phyloP scores from a whole-genome alignment of 2,888 invertebrate genomes.

The Nemotelus pantherinus region DNA sequence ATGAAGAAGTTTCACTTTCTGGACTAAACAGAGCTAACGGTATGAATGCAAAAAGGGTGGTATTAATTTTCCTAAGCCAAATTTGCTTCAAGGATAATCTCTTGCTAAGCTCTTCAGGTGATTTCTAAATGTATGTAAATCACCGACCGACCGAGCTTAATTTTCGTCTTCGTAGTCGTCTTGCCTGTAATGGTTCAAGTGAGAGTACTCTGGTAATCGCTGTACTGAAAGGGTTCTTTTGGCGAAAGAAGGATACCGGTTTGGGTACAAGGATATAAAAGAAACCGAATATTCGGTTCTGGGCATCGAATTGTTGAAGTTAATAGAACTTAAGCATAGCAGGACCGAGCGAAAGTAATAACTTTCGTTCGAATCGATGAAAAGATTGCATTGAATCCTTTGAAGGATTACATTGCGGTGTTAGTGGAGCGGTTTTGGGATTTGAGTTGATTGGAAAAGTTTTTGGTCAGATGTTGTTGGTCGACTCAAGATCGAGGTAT shows the following conservation, averaged over 20 bases:
- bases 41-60: constrained; percentile 49
- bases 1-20: too few species aligned
- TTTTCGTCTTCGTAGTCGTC: constrained; percentile 15
- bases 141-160: constrained; percentile 45
- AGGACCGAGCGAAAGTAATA: constrained; percentile 1
- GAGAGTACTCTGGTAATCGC: not conserved
- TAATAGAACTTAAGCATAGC: constrained; percentile 18
- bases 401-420: constrained; percentile 3
- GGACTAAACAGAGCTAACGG: too few species aligned
- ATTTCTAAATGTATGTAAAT: constrained; percentile 50
- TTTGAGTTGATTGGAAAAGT: not conserved
- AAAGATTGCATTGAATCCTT: constrained; percentile 2
- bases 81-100: constrained; percentile 56
- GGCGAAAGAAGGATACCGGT: constrained; percentile 16
- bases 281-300: not conserved
- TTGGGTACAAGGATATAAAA: constrained; percentile 10
- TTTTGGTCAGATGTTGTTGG: not conserved
- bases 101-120: constrained; percentile 53
- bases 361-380: constrained; percentile 1
- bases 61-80: constrained; percentile 56
- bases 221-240: constrained; percentile 3
- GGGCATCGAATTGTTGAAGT: constrained; percentile 10
- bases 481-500: too few species aligned
- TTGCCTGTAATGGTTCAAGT: not conserved
- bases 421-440: not conserved